A percentile compares a stretch with the other conserved stretches of the same genome.
Conservation (phyloP, 2,888 invertebrate species). For the Pollenia angustigena region DNA sequence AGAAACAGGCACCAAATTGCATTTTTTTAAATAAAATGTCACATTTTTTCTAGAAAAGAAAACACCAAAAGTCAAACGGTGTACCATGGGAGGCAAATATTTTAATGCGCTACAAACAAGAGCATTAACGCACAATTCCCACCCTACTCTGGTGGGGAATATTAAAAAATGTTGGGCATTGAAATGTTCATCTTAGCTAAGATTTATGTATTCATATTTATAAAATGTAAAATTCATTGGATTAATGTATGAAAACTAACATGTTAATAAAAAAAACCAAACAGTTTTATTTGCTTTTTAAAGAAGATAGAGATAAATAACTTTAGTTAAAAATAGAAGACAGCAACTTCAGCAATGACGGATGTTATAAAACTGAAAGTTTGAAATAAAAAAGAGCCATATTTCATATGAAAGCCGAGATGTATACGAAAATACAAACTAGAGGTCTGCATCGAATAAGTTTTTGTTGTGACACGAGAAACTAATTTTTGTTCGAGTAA, state of each 20-base stretch:
- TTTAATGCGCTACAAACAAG: too few species aligned
- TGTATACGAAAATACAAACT: not conserved
- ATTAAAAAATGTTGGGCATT: not conserved
- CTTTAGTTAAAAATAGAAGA: not conserved
- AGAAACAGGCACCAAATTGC: too few species aligned
- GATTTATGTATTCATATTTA: not conserved
- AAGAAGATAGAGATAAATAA: not conserved
- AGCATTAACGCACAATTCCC: too few species aligned
- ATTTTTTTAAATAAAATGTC: too few species aligned
- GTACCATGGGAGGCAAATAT: too few species aligned
- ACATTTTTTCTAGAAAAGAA: too few species aligned
- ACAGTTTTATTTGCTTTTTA: not conserved
- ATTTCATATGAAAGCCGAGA: not conserved
- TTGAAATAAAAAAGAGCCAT: slow-evolving; percentile 3
- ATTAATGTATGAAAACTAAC: slow-evolving; percentile 3
- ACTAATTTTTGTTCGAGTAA: too few species aligned
- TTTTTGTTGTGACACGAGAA: too few species aligned
- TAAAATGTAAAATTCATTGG: not conserved
- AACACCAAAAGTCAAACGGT: too few species aligned
- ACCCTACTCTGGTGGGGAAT: too few species aligned
- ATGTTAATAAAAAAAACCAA: not conserved
- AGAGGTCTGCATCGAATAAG: too few species aligned
- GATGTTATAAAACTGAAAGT: slow-evolving; percentile 17
- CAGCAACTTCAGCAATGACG: not conserved
- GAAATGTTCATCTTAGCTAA: not conserved